Conservation (phyloP, 2,113 vertebrate genomes). For the Tympanuchus pallidicinctus region DNA sequence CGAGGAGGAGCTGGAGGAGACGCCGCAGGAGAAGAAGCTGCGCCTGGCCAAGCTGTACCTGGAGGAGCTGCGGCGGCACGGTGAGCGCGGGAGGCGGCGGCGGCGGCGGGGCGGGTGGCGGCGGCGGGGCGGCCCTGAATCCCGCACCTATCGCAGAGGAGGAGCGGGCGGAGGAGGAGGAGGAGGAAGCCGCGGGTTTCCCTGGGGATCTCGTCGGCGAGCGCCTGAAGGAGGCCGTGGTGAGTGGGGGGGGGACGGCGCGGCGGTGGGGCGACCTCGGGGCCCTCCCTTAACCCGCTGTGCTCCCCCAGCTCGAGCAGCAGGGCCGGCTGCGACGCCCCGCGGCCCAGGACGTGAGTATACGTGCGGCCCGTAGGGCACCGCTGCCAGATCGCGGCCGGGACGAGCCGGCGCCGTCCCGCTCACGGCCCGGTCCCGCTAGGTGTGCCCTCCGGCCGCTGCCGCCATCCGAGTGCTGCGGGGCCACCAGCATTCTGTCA, state of each 20-base stretch:
- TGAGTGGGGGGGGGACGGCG: constrained; percentile 49
- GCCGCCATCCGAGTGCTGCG: constrained; percentile 85
- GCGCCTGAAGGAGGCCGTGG: constrained; percentile 92
- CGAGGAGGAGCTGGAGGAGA: constrained; percentile 87
- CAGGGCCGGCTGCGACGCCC: constrained; percentile 90
- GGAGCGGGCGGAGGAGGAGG: constrained; percentile 85
- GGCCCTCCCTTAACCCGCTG: neutral
- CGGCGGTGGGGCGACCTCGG: neutral
- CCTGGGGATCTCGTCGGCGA: constrained; percentile 85
- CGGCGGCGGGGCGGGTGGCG: neutral
- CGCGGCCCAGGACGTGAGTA: constrained; percentile 90
- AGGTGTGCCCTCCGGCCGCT: constrained; percentile 85
- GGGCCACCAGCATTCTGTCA: constrained; percentile 93
- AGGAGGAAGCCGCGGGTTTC: constrained; percentile 81
- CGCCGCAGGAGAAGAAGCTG: constrained; percentile 94
- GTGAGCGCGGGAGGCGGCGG: neutral
- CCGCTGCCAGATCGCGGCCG: too few relatives aligned
- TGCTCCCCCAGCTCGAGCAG: constrained; percentile 87
- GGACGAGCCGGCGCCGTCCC: neutral
- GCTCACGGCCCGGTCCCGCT: neutral
- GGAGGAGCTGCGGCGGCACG: constrained; percentile 40
- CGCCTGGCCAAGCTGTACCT: constrained; percentile 90
- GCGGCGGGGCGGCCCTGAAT: neutral
- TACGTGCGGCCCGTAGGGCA: neutral
- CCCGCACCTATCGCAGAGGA: constrained; percentile 81